Evolutionary conservation across 2,888 invertebrate genomes (phyloP), one percentile per base, ranked within the genome.

Genomic region (Chironomus tentans): DNA sequence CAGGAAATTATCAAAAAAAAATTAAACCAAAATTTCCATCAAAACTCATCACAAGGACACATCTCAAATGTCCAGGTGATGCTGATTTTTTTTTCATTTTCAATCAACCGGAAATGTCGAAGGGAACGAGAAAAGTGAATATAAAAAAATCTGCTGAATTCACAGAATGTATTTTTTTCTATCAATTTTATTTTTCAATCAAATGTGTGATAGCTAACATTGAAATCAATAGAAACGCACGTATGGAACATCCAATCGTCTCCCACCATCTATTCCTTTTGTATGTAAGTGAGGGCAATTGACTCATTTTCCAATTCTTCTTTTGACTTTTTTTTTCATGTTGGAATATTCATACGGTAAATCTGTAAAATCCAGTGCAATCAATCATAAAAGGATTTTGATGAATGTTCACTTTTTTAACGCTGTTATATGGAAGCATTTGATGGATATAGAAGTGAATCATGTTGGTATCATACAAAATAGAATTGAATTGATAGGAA

Each of bases 41-140:
- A 7, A 38, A 38, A 38, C 1, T 38, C 38, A 38, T 10, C 38
- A 10, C 38, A 38, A 38, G 38, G 38, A 38, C 7, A 10, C 2
- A 38, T 38, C 38, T 38, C 10, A 7, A 38, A 38, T 47, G 22
- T 15, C 24, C 70, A 70, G 70, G 70, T 70, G 70, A 50, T 48
- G 56, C 13, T 22, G 56, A 70, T 70, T 18, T 12, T 46, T 18
- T 46, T 50, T 50, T 22, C 22, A 70, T 70, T 70, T 70, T 70
- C 70, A 70, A 70, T 70, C 70, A 70, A 50, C 50, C 70, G 50
- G 70, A 70, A 50, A 56, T 47, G 70, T 70, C 50, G 18, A 7
- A 48, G 1, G 48, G 12, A 48, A n/a, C 3, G 15, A 50, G 13
- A 15, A 15, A 18, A 56, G 56, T 18, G 18, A 15, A 56, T 56